phyloP scores from a whole-genome alignment of 2,113 vertebrate species.

The Recurvirostra avosetta region DNA sequence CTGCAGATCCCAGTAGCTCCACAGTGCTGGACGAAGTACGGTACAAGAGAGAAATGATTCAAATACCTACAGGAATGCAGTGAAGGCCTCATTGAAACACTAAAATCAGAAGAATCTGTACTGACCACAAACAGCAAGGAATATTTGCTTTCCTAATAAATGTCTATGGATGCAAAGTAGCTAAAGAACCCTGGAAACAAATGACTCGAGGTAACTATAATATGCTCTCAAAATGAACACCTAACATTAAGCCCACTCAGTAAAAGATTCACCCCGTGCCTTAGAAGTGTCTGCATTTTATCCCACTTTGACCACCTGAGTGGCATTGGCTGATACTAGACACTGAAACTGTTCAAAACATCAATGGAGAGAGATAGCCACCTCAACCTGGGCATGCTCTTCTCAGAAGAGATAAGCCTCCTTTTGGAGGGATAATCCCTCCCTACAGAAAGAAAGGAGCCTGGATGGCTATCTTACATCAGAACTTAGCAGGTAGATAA shows the following conservation, averaged over 20 bases:
- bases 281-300: neutral
- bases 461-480: neutral
- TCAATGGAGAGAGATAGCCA: neutral
- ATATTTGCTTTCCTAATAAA: neutral
- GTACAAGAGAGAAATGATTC: neutral
- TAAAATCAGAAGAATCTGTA: neutral
- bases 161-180: neutral
- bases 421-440: neutral
- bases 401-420: neutral
- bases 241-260: neutral
- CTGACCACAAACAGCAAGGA: neutral
- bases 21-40: neutral
- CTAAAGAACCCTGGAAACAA: neutral
- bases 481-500: neutral
- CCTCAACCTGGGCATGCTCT: neutral
- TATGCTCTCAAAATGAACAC: rapidly evolving
- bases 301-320: neutral
- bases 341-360: neutral
- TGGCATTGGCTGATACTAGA: neutral
- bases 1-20: neutral
- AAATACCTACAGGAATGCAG: neutral
- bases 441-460: neutral
- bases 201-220: neutral
- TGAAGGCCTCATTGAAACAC: neutral
- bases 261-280: neutral